A percentile compares a stretch with the other conserved stretches of the same genome.
Evolutionary conservation across 1,140 invertebrate species (phyloP).

Genomic region (Cataglyphis hispanica): DNA sequence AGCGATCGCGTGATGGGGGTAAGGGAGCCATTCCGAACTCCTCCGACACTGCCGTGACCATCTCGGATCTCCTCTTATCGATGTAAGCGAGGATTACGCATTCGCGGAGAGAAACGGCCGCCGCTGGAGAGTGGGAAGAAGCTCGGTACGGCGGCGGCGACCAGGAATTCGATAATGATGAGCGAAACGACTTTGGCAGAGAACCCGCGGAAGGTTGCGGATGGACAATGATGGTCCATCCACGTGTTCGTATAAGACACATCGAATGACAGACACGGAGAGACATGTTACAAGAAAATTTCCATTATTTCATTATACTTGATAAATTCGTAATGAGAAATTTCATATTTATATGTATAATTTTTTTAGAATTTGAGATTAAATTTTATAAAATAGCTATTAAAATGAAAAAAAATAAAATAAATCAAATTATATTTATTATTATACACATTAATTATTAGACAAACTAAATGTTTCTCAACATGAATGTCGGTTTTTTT

Average conservation of each 20-base stretch:
- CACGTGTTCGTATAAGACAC: too few species aligned
- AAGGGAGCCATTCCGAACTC: constrained; percentile 62
- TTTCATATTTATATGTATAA: too few species aligned
- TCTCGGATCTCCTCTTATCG: constrained; percentile 70
- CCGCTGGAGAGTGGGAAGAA: constrained; percentile 24
- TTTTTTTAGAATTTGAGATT: too few species aligned
- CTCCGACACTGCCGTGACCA: constrained; percentile 40
- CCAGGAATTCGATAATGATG: constrained; percentile 17
- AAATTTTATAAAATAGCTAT: too few species aligned
- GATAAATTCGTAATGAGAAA: too few species aligned
- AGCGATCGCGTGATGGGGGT: constrained; percentile 59
- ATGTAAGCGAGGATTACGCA: constrained; percentile 71
- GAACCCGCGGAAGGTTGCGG: not conserved
- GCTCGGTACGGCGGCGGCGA: not conserved
- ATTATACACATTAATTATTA: too few species aligned
- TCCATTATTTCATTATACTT: too few species aligned
- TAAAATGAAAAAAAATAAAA: too few species aligned
- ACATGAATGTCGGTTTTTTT: too few species aligned
- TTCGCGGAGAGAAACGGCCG: constrained; percentile 14
- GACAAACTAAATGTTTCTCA: not conserved
- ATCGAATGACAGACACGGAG: too few species aligned
- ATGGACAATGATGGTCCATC: not conserved
- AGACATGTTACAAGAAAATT: too few species aligned
- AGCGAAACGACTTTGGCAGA: not conserved
- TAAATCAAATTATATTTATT: too few species aligned